phyloP scores from a whole-genome alignment of 2,113 vertebrate species.

The Notechis scutatus region DNA sequence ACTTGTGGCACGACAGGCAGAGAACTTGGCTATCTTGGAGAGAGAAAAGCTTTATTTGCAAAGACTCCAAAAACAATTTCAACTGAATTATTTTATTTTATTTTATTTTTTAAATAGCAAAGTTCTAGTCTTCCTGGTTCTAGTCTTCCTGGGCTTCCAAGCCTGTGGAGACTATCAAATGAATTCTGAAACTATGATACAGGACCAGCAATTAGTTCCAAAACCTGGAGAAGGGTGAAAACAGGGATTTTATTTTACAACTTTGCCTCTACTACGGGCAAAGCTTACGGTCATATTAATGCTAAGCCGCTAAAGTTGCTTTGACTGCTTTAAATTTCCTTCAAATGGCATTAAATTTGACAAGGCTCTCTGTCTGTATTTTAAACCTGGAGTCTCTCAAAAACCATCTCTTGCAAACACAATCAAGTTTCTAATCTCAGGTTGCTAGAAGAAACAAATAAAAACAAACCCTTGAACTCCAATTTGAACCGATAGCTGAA shows the following conservation, averaged over 20 bases:
- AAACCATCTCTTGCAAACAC: not conserved
- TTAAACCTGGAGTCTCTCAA: not conserved
- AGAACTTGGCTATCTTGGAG: not conserved
- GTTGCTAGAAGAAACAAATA: not conserved
- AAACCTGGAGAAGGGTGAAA: not conserved
- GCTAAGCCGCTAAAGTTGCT: not conserved
- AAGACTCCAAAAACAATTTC: not conserved
- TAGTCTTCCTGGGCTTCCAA: not conserved
- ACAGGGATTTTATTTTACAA: not conserved
- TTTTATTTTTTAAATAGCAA: not conserved
- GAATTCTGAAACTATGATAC: not conserved
- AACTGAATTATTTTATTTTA: not conserved
- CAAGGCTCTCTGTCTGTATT: not conserved
- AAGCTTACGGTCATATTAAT: not conserved
- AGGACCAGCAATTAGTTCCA: too few relatives aligned
- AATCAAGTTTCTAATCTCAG: not conserved
- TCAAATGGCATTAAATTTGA: not conserved
- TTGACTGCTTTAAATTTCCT: not conserved
- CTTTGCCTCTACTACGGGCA: not conserved
- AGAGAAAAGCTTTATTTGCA: fast-evolving
- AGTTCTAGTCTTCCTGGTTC: not conserved
- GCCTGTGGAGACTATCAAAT: too few relatives aligned
- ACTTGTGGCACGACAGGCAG: not conserved
- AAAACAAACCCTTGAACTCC: not conserved
- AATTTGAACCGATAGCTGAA: not conserved